Percentiles rank a stretch among this genome's conserved stretches.
These are phyloP conservation scores for Lineus longissimus DNA, from an alignment of 1,140 invertebrate genomes.

Conservation along the genomic window DNA sequence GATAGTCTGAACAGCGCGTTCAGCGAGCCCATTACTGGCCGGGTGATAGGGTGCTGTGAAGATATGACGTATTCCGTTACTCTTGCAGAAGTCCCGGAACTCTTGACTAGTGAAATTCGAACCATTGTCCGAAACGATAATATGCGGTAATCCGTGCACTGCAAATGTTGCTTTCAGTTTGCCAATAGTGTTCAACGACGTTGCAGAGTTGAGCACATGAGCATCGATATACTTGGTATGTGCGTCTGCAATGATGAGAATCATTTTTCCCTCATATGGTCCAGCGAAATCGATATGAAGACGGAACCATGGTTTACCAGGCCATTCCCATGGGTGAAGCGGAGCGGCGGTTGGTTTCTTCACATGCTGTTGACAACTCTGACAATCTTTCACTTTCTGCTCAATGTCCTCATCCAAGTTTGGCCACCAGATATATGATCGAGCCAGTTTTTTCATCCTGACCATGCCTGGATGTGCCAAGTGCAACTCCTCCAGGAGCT, in stretches of 20 bases:
- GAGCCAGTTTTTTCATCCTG: constrained; percentile 50
- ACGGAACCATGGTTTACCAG: constrained; percentile 50
- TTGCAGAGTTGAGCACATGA: background rate
- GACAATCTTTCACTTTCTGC: constrained; percentile 5
- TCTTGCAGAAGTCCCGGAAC: constrained; percentile 34
- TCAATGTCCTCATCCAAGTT: constrained; percentile 51
- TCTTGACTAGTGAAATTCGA: constrained; percentile 36
- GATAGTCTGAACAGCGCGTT: constrained; percentile 14
- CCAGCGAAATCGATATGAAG: constrained; percentile 58
- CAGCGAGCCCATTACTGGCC: constrained; percentile 29
- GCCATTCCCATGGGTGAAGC: constrained; percentile 38
- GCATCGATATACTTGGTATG: constrained; percentile 53
- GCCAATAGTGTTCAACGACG: constrained; percentile 17
- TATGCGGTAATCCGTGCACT: constrained; percentile 25
- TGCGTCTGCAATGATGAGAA: constrained; percentile 52
- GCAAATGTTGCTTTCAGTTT: constrained; percentile 14
- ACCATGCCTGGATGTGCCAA: constrained; percentile 50
- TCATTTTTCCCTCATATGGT: constrained; percentile 45
- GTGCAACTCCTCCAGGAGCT: constrained; percentile 48
- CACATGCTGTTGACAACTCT: constrained; percentile 29
- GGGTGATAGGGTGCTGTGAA: constrained; percentile 29
- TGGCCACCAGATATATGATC: constrained; percentile 54
- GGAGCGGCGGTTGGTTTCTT: constrained; percentile 24
- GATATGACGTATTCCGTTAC: constrained; percentile 33
- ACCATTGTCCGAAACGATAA: constrained; percentile 46